phyloP scores from a whole-genome alignment of 2,113 vertebrate species.

The Ptychochromis oligacanthus region DNA sequence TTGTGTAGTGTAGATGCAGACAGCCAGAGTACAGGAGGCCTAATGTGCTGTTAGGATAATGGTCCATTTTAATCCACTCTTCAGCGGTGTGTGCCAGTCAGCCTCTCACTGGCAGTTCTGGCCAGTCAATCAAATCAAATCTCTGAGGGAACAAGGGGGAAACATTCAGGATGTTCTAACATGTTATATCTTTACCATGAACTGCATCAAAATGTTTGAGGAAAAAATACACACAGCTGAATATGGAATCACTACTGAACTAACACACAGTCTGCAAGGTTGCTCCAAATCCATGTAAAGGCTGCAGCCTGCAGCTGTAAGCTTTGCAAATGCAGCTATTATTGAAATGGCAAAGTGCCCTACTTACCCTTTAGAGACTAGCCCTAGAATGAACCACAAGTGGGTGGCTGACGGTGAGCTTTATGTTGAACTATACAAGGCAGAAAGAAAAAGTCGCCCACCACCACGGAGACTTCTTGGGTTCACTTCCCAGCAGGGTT shows the following conservation, averaged over 20 bases:
- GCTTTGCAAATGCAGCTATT: slow-evolving; percentile 53
- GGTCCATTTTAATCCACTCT: slow-evolving; percentile 47
- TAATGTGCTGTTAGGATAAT: slow-evolving; percentile 28
- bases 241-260: slow-evolving; percentile 5
- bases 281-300: slow-evolving; percentile 43
- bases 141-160: not conserved
- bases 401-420: slow-evolving; percentile 32
- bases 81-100: slow-evolving; percentile 32
- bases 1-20: not conserved
- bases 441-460: slow-evolving; percentile 4
- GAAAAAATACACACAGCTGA: not conserved
- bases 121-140: slow-evolving; percentile 46
- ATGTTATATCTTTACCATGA: slow-evolving; percentile 19
- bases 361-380: slow-evolving; percentile 38
- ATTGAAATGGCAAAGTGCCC: slow-evolving; percentile 52
- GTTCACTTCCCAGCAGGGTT: slow-evolving; percentile 8
- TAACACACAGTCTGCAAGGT: not conserved
- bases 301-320: slow-evolving; percentile 41
- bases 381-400: slow-evolving; percentile 44
- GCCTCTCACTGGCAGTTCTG: not conserved
- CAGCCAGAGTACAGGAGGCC: slow-evolving; percentile 1
- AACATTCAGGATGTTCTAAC: not conserved
- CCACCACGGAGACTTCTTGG: not conserved
- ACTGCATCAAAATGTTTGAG: not conserved
- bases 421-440: slow-evolving; percentile 11